Base-by-base conservation (phyloP, 2,888 invertebrate genomes). In the Lochmaea capreae region DNA sequence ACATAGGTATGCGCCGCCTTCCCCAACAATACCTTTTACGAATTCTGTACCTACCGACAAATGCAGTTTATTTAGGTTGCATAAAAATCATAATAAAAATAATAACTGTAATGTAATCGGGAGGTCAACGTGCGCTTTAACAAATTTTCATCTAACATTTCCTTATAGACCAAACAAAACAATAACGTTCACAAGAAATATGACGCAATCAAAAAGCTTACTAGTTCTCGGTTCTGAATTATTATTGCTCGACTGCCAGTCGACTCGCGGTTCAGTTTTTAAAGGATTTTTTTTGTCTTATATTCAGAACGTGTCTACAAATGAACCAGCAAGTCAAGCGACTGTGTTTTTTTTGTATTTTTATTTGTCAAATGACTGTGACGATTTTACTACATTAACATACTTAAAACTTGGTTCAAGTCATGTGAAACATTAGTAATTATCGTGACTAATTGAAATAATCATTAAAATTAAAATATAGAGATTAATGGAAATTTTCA, bases 291-390 rank as follows among this genome's bases (percentile, higher is more conserved):
- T 61, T n/a, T 39, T 33, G 33, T 58, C 39, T 61, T n/a, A 61
- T 61, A 61, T 61, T 61, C 39, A 61, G 39, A 61, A 61, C 39
- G 61, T 61, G 61, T 61, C 61, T 61, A 61, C 61, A 61, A 61
- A 61, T 61, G 33, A 61, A 61, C 61, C 61, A 61, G 14, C 61
- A 14, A 61, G 61, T 61, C n/a, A 39, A 61, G 16, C 61, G 61
- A 61, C 39, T 11, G n/a, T 61, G 1, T 16, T 54, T 54, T 49
- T 52, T 54, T 18, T 12, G 8, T 39, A 16, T 61, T 61, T 39
- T 33, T 61, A 39, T 61, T 26, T 11, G 26, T 22, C 58, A 58
- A 58, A 12, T 14, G 58, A 58, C 58, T 61, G 39, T 12, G 11
- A 61, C 61, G 61, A 14, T 39, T 61, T n/a, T 6, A 39, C 39